A percentile compares a stretch with the other conserved stretches of the same genome.
These are phyloP conservation scores for Heliconius congener DNA, from an alignment of 1,140 invertebrate genomes.

Conservation along the genomic window DNA sequence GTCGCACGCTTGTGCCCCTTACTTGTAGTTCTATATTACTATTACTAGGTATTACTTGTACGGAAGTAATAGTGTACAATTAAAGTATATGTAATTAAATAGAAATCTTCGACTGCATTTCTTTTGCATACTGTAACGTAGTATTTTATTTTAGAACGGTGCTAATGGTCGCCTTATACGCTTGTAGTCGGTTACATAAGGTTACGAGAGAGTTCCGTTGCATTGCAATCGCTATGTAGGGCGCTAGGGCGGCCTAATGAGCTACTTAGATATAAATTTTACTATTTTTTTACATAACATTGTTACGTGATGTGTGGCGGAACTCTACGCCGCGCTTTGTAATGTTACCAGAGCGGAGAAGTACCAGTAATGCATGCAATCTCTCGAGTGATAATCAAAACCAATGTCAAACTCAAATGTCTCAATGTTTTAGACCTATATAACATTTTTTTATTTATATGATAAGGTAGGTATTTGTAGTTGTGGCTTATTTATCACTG, in stretches of 20 bases:
- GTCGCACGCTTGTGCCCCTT: not conserved
- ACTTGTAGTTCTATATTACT: not conserved
- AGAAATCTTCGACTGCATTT: constrained; percentile 33
- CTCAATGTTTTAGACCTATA: too few species aligned
- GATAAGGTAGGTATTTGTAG: too few species aligned
- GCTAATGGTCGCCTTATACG: constrained; percentile 36
- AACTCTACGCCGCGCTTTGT: not conserved
- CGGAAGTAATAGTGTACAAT: constrained; percentile 25
- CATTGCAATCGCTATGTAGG: not conserved
- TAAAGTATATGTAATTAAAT: constrained; percentile 29
- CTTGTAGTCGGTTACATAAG: constrained; percentile 25
- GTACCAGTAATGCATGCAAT: too few species aligned
- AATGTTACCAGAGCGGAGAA: not conserved
- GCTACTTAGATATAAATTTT: not conserved
- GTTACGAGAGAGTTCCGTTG: constrained; percentile 29
- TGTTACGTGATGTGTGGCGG: not conserved
- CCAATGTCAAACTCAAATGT: too few species aligned
- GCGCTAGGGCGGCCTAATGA: not conserved
- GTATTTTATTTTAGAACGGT: constrained; percentile 35
- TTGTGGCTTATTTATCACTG: too few species aligned
- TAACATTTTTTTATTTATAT: too few species aligned
- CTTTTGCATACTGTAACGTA: constrained; percentile 2
- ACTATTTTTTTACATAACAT: not conserved
- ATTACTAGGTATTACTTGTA: not conserved
- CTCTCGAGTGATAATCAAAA: too few species aligned